A percentile compares a stretch with the other conserved stretches of the same genome.
phyloP scores from a whole-genome alignment of 2,888 invertebrate species.

The Aethes cnicana region DNA sequence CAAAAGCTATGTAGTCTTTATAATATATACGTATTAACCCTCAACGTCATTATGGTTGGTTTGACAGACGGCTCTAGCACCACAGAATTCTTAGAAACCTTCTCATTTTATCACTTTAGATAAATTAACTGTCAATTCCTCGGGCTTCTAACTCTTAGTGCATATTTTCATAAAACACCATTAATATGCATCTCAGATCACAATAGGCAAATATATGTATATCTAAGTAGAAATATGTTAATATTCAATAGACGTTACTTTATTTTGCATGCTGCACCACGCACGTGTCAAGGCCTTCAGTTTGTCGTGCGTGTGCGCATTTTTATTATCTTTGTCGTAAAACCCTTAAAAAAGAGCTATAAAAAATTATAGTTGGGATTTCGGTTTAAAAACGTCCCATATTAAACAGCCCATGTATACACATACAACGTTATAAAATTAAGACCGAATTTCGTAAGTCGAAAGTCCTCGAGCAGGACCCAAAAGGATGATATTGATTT shows the following conservation, averaged over 20 bases:
- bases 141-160: too few relatives aligned
- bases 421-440: neutral
- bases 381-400: too few relatives aligned
- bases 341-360: slow-evolving; percentile 9
- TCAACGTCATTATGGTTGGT: too few relatives aligned
- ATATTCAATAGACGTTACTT: slow-evolving; percentile 2
- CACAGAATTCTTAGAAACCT: too few relatives aligned
- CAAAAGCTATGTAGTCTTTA: too few relatives aligned
- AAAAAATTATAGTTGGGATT: too few relatives aligned
- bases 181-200: neutral
- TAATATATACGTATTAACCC: too few relatives aligned
- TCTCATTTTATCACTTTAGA: too few relatives aligned
- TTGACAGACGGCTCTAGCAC: too few relatives aligned
- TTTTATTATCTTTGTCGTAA: slow-evolving; percentile 11
- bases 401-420: too few relatives aligned
- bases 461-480: slow-evolving; percentile 4
- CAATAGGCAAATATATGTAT: neutral
- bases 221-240: slow-evolving; percentile 8
- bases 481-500: slow-evolving; percentile 2
- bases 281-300: slow-evolving; percentile 18
- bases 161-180: too few relatives aligned
- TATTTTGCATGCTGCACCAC: slow-evolving; percentile 5
- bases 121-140: too few relatives aligned
- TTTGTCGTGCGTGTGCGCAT: slow-evolving; percentile 4
- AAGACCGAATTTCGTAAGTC: neutral